Evolutionary conservation across 2,888 invertebrate species (phyloP), one percentile per base, ranked within the genome.

Genomic region (Coelogynopora nodosa): DNA sequence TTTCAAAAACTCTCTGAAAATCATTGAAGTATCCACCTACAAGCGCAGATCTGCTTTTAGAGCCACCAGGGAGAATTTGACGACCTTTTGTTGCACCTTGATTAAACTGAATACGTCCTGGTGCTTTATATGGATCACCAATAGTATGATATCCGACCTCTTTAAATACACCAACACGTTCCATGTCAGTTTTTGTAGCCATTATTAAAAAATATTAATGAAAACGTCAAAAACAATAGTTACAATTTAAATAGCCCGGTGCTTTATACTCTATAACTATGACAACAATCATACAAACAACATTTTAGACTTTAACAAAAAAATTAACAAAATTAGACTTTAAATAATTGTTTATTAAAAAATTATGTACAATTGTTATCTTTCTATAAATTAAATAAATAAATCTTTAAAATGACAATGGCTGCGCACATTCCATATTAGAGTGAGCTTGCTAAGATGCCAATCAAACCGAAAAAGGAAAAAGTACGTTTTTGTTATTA

Each of bases 91-190:
- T 88, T 31, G 91, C 90, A 67, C 90, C 87, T 87, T 89, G 90
- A 89, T 91, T 91, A 88, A 92, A 92, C 23, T 88, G 86, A 87
- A 90, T 91, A 87, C 86, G 88, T 85, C 89, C 89, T 67, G 89
- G 88, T 29, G 88, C 84, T 26, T 89, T 90, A 88, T 91, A 92
- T 88, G 89, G 89, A 88, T 92, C 92, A 88, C 89, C 90, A 81
- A 92, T 91, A 23, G 91, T 90, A 30, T 90, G 89, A 88, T 92
- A 92, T 86, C 89, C 89, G 91, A 92, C 91, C 88, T 92, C 92
- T 88, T 91, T 90, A 89, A 92, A 92, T 83, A 92, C 84, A 29
- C 92, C 92, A 49, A 92, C 88, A 84, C 92, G 88, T 87, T 92
- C 91, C 92, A 92, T 91, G 88, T 92, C 92, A 67, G 88, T 89